These are phyloP conservation scores for Dolichallabes microphthalmus DNA, from an alignment of 2,113 vertebrate genomes.

Conservation along the genomic window DNA sequence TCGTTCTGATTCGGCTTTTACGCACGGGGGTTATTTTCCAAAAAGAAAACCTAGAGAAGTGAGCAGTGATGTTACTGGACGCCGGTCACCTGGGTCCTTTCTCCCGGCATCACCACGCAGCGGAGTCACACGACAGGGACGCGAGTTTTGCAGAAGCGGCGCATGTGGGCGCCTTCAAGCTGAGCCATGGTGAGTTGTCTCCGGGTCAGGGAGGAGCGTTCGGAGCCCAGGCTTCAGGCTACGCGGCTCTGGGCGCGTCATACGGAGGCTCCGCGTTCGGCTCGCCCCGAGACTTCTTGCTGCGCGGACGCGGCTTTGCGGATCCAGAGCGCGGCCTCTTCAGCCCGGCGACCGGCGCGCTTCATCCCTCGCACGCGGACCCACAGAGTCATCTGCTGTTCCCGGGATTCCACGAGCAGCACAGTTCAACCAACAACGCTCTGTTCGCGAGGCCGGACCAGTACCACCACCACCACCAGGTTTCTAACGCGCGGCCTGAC, in stretches of 20 bases:
- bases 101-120: slow-evolving; percentile 75
- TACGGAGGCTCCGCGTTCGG: slow-evolving; percentile 82
- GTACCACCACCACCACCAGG: slow-evolving; percentile 80
- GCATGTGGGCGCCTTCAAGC: slow-evolving; percentile 86
- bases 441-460: slow-evolving; percentile 85
- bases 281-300: slow-evolving; percentile 84
- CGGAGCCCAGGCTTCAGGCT: slow-evolving; percentile 78
- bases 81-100: slow-evolving; percentile 82
- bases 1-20: background rate
- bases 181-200: slow-evolving; percentile 80
- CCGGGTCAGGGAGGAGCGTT: slow-evolving; percentile 82
- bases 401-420: slow-evolving; percentile 86
- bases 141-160: slow-evolving; percentile 82
- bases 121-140: slow-evolving; percentile 83
- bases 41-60: slow-evolving; percentile 43
- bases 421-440: slow-evolving; percentile 74
- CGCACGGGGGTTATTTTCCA: slow-evolving; percentile 12
- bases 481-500: slow-evolving; percentile 62
- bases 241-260: slow-evolving; percentile 76
- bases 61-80: slow-evolving; percentile 79
- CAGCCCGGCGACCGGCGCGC: slow-evolving; percentile 32
- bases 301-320: slow-evolving; percentile 83
- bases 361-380: slow-evolving; percentile 81
- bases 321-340: slow-evolving; percentile 58
- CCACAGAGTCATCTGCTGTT: slow-evolving; percentile 83